These are phyloP conservation scores for Pomatorhinus ruficollis DNA, from an alignment of 2,113 vertebrate genomes.

Conservation along the genomic window DNA sequence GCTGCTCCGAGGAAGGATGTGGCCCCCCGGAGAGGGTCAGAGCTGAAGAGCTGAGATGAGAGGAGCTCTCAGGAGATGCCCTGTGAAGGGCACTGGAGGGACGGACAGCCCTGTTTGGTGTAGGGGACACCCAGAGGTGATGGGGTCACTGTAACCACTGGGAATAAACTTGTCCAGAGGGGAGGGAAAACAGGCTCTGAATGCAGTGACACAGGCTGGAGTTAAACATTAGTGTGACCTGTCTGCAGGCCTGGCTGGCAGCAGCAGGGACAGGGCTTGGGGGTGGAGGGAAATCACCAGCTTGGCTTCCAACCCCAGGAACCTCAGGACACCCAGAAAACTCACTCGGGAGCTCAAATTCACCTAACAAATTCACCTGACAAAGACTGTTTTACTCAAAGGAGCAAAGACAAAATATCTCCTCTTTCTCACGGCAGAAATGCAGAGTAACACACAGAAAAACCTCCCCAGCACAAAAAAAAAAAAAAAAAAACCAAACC, in stretches of 20 bases:
- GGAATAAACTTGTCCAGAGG: neutral
- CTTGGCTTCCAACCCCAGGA: neutral
- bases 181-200: neutral
- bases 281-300: neutral
- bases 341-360: neutral
- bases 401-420: neutral
- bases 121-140: neutral
- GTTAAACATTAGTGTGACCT: constrained; percentile 62
- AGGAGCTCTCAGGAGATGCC: neutral
- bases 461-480: neutral
- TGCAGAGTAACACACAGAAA: neutral
- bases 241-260: constrained; percentile 29
- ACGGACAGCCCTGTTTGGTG: neutral
- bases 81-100: neutral
- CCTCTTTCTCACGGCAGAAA: neutral
- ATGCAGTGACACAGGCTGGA: constrained; percentile 52
- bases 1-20: neutral
- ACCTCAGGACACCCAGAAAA: neutral
- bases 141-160: neutral
- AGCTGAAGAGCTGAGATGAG: neutral
- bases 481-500: too few species aligned
- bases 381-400: neutral
- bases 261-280: neutral
- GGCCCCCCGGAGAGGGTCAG: neutral
- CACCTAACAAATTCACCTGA: neutral